Evolutionary conservation across 1,140 invertebrate genomes (phyloP).

Genomic region (Brachionus manjavacas): DNA sequence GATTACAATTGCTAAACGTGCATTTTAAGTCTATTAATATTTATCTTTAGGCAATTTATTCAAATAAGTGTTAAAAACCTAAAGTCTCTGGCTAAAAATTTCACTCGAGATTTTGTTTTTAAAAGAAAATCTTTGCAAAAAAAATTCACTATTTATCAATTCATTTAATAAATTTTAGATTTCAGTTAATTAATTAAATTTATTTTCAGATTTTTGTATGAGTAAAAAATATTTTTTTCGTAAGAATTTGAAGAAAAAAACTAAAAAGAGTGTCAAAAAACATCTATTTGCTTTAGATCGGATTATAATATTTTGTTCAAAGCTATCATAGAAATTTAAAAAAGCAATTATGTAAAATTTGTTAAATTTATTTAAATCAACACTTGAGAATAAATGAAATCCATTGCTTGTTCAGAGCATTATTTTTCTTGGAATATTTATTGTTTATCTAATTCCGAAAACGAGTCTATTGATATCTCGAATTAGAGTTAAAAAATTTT

Average conservation of each 20-base stretch:
- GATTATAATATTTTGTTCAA: background rate
- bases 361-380: background rate
- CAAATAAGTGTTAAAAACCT: background rate
- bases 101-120: background rate
- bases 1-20: background rate
- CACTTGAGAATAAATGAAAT: background rate
- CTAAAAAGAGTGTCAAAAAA: too few species aligned
- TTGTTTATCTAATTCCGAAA: background rate
- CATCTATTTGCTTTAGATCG: too few species aligned
- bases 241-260: too few species aligned
- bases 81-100: background rate
- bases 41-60: slow-evolving; percentile 5
- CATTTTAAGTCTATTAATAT: background rate
- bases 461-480: background rate
- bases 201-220: too few species aligned
- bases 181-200: too few species aligned
- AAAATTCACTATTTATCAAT: background rate
- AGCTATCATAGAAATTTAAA: background rate
- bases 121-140: background rate
- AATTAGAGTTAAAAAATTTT: background rate
- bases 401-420: background rate
- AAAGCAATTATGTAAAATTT: background rate
- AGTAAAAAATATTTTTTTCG: background rate
- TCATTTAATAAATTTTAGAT: background rate
- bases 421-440: background rate